phyloP scores from a whole-genome alignment of 2,113 vertebrate genomes.

The Cinclus mexicanus region DNA sequence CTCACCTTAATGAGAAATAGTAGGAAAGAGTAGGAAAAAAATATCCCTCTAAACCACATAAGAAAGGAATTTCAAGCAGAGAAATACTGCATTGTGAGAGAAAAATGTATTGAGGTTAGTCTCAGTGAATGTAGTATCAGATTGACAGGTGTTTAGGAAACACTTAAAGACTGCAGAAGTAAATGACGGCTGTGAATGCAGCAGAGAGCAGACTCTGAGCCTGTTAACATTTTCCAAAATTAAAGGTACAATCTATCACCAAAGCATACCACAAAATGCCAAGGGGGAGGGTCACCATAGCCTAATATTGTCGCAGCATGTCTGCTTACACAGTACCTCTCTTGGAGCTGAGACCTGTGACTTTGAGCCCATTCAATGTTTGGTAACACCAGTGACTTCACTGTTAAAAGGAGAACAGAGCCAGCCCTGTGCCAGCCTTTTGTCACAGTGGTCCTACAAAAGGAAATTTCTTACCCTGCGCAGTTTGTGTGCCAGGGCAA shows the following conservation, averaged over 20 bases:
- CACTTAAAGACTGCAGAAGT: not conserved
- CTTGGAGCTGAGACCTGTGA: not conserved
- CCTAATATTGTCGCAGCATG: accelerated
- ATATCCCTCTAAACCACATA: not conserved
- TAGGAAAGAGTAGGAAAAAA: not conserved
- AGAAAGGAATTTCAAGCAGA: not conserved
- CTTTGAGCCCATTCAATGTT: not conserved
- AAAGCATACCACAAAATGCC: not conserved
- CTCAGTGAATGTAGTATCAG: not conserved
- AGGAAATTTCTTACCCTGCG: not conserved
- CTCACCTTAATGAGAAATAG: not conserved
- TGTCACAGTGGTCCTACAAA: not conserved
- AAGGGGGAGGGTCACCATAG: not conserved
- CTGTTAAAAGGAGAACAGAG: not conserved
- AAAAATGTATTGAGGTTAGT: not conserved
- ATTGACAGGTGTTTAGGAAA: not conserved
- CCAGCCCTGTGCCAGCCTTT: not conserved
- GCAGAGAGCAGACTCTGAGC: not conserved
- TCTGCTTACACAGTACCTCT: not conserved
- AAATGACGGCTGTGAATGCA: not conserved
- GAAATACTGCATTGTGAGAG: not conserved
- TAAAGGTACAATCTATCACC: not conserved
- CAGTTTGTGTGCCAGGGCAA: not conserved
- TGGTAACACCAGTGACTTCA: not conserved
- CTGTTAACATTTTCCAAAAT: not conserved